These are phyloP conservation scores for Syngnathus floridae DNA, from an alignment of 2,113 vertebrate species.

Conservation along the genomic window DNA sequence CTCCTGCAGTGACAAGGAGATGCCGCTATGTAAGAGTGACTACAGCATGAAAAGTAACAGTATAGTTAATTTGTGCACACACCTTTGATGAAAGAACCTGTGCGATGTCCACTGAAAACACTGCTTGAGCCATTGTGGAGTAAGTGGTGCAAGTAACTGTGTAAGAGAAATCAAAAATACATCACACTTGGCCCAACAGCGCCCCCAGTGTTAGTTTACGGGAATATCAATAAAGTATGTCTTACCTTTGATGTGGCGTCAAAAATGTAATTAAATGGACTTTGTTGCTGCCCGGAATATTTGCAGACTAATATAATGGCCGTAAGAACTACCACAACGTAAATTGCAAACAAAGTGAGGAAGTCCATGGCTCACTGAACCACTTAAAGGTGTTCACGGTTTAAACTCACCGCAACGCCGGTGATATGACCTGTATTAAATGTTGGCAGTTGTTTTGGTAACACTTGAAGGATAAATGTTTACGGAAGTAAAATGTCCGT, in stretches of 20 bases:
- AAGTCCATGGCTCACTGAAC: conserved; percentile 81
- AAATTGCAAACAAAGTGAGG: conserved; percentile 77
- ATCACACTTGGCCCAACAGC: not conserved
- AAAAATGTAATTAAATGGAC: conserved; percentile 44
- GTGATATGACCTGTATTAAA: not conserved
- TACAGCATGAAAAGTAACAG: not conserved
- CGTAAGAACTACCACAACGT: conserved; percentile 68
- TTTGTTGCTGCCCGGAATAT: conserved; percentile 67
- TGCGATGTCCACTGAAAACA: conserved; percentile 58
- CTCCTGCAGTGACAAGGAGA: conserved; percentile 63
- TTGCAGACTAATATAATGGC: conserved; percentile 65
- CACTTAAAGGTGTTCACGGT: conserved; percentile 19
- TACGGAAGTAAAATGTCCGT: not conserved
- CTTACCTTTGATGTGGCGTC: conserved; percentile 54
- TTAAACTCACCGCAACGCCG: not conserved
- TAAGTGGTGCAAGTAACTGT: conserved; percentile 69
- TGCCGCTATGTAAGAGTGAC: not conserved
- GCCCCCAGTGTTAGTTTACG: conserved; percentile 1
- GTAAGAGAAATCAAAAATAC: not conserved
- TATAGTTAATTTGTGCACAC: not conserved
- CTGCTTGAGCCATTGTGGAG: conserved; percentile 74
- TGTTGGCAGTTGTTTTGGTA: not conserved
- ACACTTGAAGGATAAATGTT: not conserved
- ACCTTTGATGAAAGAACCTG: conserved; percentile 82
- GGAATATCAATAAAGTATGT: not conserved